Base-by-base conservation (phyloP, 2,888 invertebrate genomes). In the Drosophila tripunctata region DNA sequence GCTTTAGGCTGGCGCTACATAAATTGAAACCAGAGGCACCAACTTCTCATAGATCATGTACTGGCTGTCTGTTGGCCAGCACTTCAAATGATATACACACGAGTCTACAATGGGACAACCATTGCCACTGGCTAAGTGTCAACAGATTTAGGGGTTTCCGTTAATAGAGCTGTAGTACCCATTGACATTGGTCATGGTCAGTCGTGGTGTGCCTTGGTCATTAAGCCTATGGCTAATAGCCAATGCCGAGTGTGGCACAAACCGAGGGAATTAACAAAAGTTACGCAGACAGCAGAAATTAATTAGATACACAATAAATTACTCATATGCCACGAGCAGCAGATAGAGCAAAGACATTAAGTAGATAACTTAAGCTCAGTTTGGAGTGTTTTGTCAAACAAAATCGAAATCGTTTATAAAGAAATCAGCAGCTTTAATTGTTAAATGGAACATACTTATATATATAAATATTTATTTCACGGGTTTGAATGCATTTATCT, bases 301-400 rank as follows among this genome's bases (percentile, higher is more conserved):
- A 82, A 82, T 82, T 82, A 87, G 67, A 84, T 67, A 75, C 66
- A 67, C 67, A 70, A 87, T 82, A 82, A 87, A 82, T 82, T 78
- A 85, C 82, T 78, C 73, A 78, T 52, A 70, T 50, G 83, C 82
- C 81, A 81, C 44, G 36, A 72, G 41, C 78, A 81, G 44, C 38
- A 43, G 45, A 65, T 44, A 47, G 47, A 33, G 47, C 50, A 50
- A 2, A 31, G 10, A 15, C 30, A 36, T 31, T 19, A 7, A 40
- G 19, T 17, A 4, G 14, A 17, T 40, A 15, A 35, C 15, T 21
- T 8, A 27, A 19, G 14, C 33, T 12, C 21, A 21, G 21, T n/a
- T n/a, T n/a, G n/a, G 3, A 52, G 12, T 48, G 45, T 5, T 15
- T 24, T 19, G 21, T 8, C 27, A 5, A 12, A 2, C 14, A 8